Base-by-base conservation (phyloP, 2,113 vertebrate genomes). In the Scomber scombrus region DNA sequence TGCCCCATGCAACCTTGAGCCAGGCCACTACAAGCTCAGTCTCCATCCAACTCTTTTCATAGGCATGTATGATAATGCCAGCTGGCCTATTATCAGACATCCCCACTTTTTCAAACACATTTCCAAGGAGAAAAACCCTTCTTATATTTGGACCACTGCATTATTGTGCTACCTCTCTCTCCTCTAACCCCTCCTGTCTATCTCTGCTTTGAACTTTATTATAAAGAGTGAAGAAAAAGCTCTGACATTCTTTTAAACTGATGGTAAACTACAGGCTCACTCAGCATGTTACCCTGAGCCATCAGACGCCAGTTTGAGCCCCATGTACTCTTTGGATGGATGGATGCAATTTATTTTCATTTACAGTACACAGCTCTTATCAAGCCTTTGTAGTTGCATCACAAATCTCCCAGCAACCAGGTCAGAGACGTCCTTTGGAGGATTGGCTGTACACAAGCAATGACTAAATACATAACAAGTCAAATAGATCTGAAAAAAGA, bases 291-390 rank as follows among this genome's bases (percentile, higher is more conserved):
- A 13, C 16, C 62, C 58, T 63, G 19, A 23, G 21, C 29, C 23
- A 9, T 40, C 16, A 43, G 46, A 62, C 13, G 23, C 57, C 13
- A 11, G 54, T 67, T 60, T 77, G 31, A 60, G 61, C 64, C 56
- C 16, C 31, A 11, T 67, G 61, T 47, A 14, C n/a, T 54, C n/a
- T 31, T 31, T 26, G 49, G 71, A 74, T 68, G 56, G 63, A 52
- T 62, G 64, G 29, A 55, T 74, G 56, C 63, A 67, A 68, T 81
- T 74, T 62, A 74, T 61, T 74, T 61, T 62, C 23, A 62, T 68
- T 68, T 34, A 43, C 62, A 31, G 11, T 40, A 34, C 10, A 34
- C 13, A n/a, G 56, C 40, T 67, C 19, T 67, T 58, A 58, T 29
- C 34, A 26, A 74, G 19, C 11, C 23, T 31, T 49, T 72, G 26